Base-by-base conservation (phyloP, 2,888 invertebrate genomes). In the Ophion ventricosus region DNA sequence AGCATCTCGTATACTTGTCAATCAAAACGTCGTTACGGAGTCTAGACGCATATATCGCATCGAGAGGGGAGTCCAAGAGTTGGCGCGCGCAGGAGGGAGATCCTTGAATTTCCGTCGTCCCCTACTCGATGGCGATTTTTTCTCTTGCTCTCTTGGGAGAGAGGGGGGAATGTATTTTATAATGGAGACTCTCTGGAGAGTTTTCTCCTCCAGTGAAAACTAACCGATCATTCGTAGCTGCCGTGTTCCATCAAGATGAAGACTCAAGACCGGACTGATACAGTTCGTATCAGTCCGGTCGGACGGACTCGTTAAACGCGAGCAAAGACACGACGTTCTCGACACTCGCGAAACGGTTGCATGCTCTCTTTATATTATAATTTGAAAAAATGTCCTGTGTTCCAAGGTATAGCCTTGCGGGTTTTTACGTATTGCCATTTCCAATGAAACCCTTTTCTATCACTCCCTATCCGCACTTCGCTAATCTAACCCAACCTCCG, bases 1-100 rank as follows among this genome's bases (percentile, higher is more conserved):
- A 74, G 80, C 77, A 78, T 80, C 88, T 88, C 89, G 89, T 88
- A 90, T 89, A 88, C 87, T 88, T 90, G 90, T 90, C 90, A 89
- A 89, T 89, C 87, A 89, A 89, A 89, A 87, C 86, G 87, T 88
- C 88, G 88, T 89, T 89, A 89, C 87, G 82, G 83, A 84, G 89
- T 90, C 89, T 89, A 88, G 90, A 90, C 89, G 73, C 87, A 86
- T 88, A 89, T 89, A 88, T 89, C 87, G 85, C 84, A 79, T 82
- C 82, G 78, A 74, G 75, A 72, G 72, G 74, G 69, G 75, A 72
- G 75, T 63, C 72, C 70, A 17, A 61, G 75, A 17, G 84, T 40
- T 82, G 72, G 59, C 70, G 66, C 49, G 49, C 49, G 49, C 72
- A 82, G 82, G 83, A 84, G 78, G 81, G 73, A 73, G 85, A 84